Evolutionary conservation across 2,888 invertebrate species (phyloP).

Genomic region (Morpho helenor): DNA sequence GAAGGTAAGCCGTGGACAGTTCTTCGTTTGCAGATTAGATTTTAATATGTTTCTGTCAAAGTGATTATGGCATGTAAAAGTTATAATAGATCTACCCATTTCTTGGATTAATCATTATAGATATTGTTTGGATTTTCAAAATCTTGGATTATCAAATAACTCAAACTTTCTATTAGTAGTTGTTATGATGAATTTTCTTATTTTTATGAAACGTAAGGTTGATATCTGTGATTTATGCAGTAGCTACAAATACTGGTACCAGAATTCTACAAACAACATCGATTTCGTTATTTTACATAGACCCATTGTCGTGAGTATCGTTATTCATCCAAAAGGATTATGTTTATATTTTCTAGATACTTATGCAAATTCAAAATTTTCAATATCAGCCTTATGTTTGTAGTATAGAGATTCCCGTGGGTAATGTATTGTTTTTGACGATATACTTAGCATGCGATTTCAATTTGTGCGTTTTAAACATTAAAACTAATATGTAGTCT

Average conservation of each 20-base stretch:
- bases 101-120: slow-evolving; percentile 1
- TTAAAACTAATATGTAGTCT: slow-evolving; percentile 8
- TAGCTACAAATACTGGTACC: too few species aligned
- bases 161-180: not conserved
- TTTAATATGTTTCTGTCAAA: slow-evolving; percentile 8
- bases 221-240: not conserved
- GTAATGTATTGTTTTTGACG: slow-evolving; percentile 7
- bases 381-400: slow-evolving; percentile 10
- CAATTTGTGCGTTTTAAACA: slow-evolving; percentile 4
- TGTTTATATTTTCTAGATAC: too few species aligned
- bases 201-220: slow-evolving; percentile 12
- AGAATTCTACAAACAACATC: too few species aligned
- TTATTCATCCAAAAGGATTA: too few species aligned
- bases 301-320: too few species aligned
- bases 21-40: slow-evolving; percentile 6
- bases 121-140: not conserved
- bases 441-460: slow-evolving; percentile 17
- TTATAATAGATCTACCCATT: slow-evolving; percentile 4
- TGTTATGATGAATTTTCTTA: slow-evolving; percentile 10
- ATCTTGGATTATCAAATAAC: not conserved
- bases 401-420: slow-evolving; percentile 2
- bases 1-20: slow-evolving; percentile 80
- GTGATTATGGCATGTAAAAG: slow-evolving; percentile 20
- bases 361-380: not conserved
- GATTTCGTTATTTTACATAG: too few species aligned